Percentiles rank a stretch among this genome's conserved stretches.
phyloP scores from a whole-genome alignment of 2,797 vertebrate species.

The Ctenosaura bakeri region DNA sequence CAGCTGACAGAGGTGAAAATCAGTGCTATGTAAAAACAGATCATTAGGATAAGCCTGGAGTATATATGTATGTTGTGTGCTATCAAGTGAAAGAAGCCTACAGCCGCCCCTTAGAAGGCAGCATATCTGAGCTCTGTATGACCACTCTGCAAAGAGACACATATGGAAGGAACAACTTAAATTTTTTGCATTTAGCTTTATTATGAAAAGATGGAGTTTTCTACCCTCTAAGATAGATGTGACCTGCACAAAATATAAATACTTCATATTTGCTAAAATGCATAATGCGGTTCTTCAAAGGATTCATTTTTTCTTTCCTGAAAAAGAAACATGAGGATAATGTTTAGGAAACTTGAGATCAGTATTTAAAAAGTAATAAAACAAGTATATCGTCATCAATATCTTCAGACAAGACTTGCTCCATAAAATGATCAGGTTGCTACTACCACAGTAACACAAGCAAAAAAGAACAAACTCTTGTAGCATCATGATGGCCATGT shows the following conservation, averaged over 20 bases:
- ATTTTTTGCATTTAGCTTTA: slow-evolving; percentile 23
- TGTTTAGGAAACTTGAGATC: slow-evolving; percentile 3
- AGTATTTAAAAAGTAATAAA: slow-evolving; percentile 16
- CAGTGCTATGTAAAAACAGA: not conserved
- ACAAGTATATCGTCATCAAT: not conserved
- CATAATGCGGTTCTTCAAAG: slow-evolving; percentile 26
- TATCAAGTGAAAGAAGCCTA: not conserved
- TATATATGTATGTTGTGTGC: not conserved
- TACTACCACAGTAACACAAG: not conserved
- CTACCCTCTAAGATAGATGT: not conserved
- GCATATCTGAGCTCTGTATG: no score
- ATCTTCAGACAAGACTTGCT: not conserved
- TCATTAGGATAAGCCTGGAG: no score
- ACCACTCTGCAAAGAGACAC: no score
- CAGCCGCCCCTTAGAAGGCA: no score
- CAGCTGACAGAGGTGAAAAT: not conserved
- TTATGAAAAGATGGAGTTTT: not conserved
- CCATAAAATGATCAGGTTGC: not conserved
- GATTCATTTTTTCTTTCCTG: slow-evolving; percentile 52
- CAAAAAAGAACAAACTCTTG: not conserved
- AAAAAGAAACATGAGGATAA: slow-evolving; percentile 48
- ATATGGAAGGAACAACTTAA: not conserved
- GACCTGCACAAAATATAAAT: not conserved
- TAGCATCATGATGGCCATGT: not conserved
- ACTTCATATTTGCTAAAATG: not conserved